A percentile compares a stretch with the other conserved stretches of the same genome.
These are phyloP conservation scores for Calonectris borealis DNA, from an alignment of 2,113 vertebrate species.

Conservation along the genomic window DNA sequence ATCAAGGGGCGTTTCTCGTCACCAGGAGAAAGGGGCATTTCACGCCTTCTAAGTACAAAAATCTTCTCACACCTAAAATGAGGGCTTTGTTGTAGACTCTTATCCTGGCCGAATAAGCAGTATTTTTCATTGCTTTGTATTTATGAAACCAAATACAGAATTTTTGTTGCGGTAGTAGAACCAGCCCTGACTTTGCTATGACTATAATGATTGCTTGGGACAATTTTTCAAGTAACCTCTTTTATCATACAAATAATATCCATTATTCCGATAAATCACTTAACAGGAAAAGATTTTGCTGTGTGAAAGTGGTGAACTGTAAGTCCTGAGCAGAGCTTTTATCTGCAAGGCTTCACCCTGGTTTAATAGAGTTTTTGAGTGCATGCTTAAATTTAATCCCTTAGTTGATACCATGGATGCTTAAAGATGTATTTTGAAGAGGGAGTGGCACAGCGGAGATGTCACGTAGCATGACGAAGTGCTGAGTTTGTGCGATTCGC, in stretches of 20 bases:
- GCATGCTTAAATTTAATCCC: background rate
- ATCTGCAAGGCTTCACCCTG: background rate
- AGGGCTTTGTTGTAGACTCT: slow-evolving; percentile 25
- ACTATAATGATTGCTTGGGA: slow-evolving; percentile 8
- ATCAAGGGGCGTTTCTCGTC: slow-evolving; percentile 50
- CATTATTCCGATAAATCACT: background rate
- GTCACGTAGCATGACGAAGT: accelerated
- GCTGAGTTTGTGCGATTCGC: background rate
- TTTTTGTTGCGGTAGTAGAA: slow-evolving; percentile 49
- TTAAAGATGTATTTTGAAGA: background rate
- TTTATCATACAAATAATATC: slow-evolving; percentile 11
- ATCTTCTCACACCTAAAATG: slow-evolving; percentile 33
- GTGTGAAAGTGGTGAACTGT: background rate
- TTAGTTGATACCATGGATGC: background rate
- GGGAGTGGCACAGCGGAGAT: background rate
- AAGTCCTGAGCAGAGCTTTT: slow-evolving; percentile 21
- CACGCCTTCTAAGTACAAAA: slow-evolving; percentile 12
- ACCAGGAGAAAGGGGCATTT: slow-evolving; percentile 14
- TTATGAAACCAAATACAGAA: slow-evolving; percentile 53
- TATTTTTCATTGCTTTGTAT: slow-evolving; percentile 42
- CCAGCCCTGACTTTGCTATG: background rate
- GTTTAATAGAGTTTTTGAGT: background rate
- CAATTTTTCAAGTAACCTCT: background rate
- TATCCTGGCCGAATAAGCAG: slow-evolving; percentile 22
- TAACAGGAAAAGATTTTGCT: background rate